Evolutionary conservation across 2,113 vertebrate species (phyloP).

Genomic region (Zapornia atra): DNA sequence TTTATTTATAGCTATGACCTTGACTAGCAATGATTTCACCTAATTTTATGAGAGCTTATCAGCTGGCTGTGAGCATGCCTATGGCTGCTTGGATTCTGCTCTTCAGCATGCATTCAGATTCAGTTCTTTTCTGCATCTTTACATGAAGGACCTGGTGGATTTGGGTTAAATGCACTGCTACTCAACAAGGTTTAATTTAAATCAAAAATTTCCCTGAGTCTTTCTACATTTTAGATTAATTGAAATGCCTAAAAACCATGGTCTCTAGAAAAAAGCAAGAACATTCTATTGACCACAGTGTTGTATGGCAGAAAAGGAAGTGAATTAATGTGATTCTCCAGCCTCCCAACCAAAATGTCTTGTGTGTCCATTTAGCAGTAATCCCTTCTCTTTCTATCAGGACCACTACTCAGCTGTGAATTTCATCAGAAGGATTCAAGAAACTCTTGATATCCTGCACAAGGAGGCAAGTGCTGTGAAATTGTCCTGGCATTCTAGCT

Average conservation of each 20-base stretch:
- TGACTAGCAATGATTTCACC: constrained; percentile 22
- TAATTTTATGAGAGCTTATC: constrained; percentile 22
- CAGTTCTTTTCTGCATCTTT: background rate
- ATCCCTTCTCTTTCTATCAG: constrained; percentile 67
- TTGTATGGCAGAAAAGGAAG: background rate
- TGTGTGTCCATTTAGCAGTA: background rate
- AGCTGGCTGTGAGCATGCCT: background rate
- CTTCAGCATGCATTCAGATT: background rate
- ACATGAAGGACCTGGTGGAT: background rate
- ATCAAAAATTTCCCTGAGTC: background rate
- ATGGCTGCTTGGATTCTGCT: background rate
- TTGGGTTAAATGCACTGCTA: background rate
- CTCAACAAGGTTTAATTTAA: background rate
- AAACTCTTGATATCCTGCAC: constrained; percentile 89
- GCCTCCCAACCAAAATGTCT: background rate
- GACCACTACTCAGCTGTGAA: constrained; percentile 82
- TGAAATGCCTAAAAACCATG: background rate
- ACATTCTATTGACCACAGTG: background rate
- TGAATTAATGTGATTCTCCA: background rate
- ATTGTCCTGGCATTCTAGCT: background rate
- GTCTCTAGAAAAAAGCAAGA: background rate
- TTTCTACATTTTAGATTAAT: background rate
- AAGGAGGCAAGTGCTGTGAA: constrained; percentile 76
- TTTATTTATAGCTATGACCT: constrained; percentile 31
- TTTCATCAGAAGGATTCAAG: constrained; percentile 76